phyloP scores from a whole-genome alignment of 2,797 vertebrate species.

The Acipenser transmontanus region DNA sequence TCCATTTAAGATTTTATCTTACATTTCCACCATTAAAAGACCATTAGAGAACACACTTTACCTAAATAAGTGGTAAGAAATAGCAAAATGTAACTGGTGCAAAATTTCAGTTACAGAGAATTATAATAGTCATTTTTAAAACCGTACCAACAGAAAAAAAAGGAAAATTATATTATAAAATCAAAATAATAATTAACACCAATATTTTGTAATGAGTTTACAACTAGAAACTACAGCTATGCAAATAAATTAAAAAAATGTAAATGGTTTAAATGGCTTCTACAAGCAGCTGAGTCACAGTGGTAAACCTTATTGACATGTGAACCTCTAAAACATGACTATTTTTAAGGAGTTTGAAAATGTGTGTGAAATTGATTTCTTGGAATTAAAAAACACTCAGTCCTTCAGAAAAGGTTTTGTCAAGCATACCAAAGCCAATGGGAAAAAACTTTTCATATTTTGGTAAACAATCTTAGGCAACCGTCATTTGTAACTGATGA shows the following conservation, averaged over 20 bases:
- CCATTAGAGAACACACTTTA: background rate
- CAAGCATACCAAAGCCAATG: slow-evolving; percentile 4
- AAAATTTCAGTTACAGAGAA: background rate
- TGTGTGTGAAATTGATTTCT: slow-evolving; percentile 5
- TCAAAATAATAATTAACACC: too few species aligned
- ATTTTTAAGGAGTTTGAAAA: background rate
- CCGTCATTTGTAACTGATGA: too few species aligned
- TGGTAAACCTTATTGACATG: background rate
- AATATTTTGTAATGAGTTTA: too few species aligned
- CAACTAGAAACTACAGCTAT: too few species aligned
- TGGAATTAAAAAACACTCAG: background rate
- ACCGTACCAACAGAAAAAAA: background rate
- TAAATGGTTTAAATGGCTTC: background rate
- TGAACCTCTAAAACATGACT: background rate
- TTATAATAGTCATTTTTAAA: background rate
- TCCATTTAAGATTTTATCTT: background rate
- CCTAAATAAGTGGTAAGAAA: too few species aligned
- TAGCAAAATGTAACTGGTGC: background rate
- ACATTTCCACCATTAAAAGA: background rate
- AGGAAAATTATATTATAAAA: too few species aligned
- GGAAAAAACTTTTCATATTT: slow-evolving; percentile 10
- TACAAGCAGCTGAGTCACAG: background rate
- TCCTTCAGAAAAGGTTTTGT: background rate
- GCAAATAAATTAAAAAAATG: background rate
- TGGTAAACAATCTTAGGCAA: too few species aligned